Base-by-base conservation (phyloP, 2,797 vertebrate genomes). In the Chiloscyllium punctatum region DNA sequence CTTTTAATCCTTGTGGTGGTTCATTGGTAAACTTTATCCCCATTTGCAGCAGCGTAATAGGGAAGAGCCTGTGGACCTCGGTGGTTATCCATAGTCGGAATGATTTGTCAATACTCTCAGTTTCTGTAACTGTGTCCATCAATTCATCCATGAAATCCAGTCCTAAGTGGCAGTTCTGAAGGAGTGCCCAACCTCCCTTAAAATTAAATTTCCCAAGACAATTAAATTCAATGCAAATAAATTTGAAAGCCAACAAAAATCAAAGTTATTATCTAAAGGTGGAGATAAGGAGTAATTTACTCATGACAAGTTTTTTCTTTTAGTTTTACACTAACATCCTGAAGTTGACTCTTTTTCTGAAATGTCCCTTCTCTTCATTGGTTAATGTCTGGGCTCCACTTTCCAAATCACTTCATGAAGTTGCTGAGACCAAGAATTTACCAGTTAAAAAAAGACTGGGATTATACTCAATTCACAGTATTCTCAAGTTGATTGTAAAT, bases 61-160 rank as follows among this genome's bases (percentile, higher is more conserved):
- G 99, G 95, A 99, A 99, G 68, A 98, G 97, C 95, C 96, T 97
- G 96, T 99, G 99, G 95, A 97, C 98, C 96, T 99, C 99, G 0
- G 99, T 99, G 96, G 99, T 99, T 96, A 99, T 98, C 99, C 99
- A 99, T 0, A 99, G 97, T 33, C 99, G 98, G 96, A 99, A 99
- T 30, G 97, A 96, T 42, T 98, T 97, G 0, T 99, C 98, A 13
- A 99, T 97, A 30, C 74, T 96, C 25, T 99, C 98, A 0, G 98
- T 98, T 96, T 99, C 98, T 4, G 96, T 97, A 96, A 99, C 92
- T 0, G 97, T 98, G 96, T 99, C 98, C 98, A 99, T 98, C 18
- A 99, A 96, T 96, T 99, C 99, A 21, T 98, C 98, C 98, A 99
- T 97, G 97, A 99, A 99, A 96, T 99, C 98, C 95, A 99, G 97